These are phyloP conservation scores for Drosophila melanica DNA, from an alignment of 1,140 invertebrate species.

Conservation along the genomic window DNA sequence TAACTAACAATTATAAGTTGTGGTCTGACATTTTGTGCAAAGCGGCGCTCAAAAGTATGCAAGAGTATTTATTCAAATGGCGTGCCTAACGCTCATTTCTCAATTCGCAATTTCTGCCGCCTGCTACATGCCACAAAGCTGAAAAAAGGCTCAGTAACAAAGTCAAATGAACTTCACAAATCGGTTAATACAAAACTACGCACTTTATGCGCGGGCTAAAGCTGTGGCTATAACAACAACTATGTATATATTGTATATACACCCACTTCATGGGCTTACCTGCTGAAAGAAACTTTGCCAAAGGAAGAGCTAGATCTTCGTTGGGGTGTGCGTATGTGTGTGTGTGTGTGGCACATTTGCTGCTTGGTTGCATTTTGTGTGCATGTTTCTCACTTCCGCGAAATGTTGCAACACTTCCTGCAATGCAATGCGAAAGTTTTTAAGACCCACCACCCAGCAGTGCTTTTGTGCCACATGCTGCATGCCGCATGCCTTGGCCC, in stretches of 20 bases:
- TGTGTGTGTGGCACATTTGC: slow-evolving; percentile 42
- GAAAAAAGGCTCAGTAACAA: background rate
- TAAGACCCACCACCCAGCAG: slow-evolving; percentile 4
- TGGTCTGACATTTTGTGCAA: slow-evolving; percentile 1
- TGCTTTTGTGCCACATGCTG: background rate
- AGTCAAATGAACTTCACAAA: slow-evolving; percentile 51
- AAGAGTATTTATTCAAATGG: slow-evolving; percentile 14
- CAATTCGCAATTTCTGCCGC: slow-evolving; percentile 12
- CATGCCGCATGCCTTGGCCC: background rate
- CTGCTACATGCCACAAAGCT: slow-evolving; percentile 13
- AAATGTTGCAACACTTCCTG: slow-evolving; percentile 59
- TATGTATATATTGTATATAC: background rate
- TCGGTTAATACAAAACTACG: slow-evolving; percentile 43
- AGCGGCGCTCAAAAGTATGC: slow-evolving; percentile 7
- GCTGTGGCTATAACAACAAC: slow-evolving; percentile 9
- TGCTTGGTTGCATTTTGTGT: slow-evolving; percentile 54
- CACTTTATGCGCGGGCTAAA: slow-evolving; percentile 31
- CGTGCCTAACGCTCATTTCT: slow-evolving; percentile 33
- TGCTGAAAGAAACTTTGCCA: slow-evolving; percentile 1
- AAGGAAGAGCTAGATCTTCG: slow-evolving; percentile 2
- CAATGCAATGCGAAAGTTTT: slow-evolving; percentile 51
- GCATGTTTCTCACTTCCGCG: slow-evolving; percentile 55
- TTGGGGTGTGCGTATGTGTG: slow-evolving; percentile 11
- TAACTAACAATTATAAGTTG: background rate
- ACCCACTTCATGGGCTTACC: background rate